Evolutionary conservation across 2,888 invertebrate species (phyloP).

Genomic region (Ptychoptera albimana): DNA sequence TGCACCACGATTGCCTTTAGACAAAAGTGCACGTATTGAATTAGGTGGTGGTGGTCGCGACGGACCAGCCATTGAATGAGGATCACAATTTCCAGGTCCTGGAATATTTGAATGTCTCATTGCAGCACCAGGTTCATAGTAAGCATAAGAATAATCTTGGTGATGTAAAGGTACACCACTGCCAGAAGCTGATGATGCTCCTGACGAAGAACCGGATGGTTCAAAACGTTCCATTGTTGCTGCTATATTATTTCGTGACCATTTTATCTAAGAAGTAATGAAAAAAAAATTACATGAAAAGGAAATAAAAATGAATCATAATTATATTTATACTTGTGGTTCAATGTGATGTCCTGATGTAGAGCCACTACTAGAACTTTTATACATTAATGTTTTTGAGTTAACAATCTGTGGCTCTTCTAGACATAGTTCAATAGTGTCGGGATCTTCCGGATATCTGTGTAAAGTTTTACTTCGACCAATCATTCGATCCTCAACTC

Average conservation of each 20-base stretch:
- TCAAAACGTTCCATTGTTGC: conserved; percentile 40
- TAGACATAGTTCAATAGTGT: conserved; percentile 27
- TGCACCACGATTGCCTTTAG: conserved; percentile 26
- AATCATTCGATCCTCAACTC: conserved; percentile 14
- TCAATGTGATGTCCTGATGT: background rate
- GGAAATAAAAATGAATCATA: background rate
- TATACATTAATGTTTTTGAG: background rate
- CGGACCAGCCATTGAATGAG: conserved; percentile 18
- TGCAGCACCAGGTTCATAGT: conserved; percentile 55
- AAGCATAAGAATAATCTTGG: conserved; percentile 66
- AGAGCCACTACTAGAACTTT: background rate
- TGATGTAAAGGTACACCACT: conserved; percentile 18
- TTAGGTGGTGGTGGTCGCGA: conserved; percentile 25
- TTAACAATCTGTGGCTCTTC: conserved; percentile 12
- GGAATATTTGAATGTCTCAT: conserved; percentile 48
- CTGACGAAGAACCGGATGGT: conserved; percentile 18
- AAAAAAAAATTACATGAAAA: conserved; percentile 27
- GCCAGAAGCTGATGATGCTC: conserved; percentile 9
- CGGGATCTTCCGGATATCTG: conserved; percentile 24
- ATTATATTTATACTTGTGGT: conserved; percentile 4
- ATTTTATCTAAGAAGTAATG: conserved; percentile 22
- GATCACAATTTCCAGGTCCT: conserved; percentile 26
- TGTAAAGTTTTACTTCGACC: conserved; percentile 20
- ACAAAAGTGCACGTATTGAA: conserved; percentile 26
- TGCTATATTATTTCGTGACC: conserved; percentile 38